Conservation (phyloP, 2,113 vertebrate species). For the Ciconia maguari region DNA sequence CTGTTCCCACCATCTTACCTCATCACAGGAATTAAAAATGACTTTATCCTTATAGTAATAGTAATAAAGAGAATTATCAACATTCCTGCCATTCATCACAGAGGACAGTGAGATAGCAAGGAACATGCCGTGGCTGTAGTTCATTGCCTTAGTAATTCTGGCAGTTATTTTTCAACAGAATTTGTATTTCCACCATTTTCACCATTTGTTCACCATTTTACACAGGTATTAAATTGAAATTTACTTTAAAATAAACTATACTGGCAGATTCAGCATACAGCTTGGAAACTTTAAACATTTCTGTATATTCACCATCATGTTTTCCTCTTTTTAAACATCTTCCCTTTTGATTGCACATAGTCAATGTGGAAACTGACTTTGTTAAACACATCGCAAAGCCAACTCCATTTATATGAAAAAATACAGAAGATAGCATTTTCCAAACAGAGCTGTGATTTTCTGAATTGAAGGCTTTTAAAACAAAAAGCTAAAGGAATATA, state of each 20-base stretch:
- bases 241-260: background rate
- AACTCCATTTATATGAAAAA: background rate
- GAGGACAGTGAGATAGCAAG: background rate
- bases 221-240: background rate
- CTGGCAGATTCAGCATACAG: background rate
- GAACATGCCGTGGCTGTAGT: background rate
- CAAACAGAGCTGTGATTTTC: background rate
- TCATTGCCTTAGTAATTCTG: background rate
- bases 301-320: background rate
- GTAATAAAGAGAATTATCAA: background rate
- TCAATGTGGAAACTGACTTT: background rate
- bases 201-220: background rate
- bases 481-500: background rate
- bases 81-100: background rate
- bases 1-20: background rate
- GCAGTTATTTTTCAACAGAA: background rate
- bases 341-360: background rate
- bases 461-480: background rate
- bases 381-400: background rate
- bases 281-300: background rate
- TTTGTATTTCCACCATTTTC: background rate
- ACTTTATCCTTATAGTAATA: background rate
- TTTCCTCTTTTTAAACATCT: background rate
- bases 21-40: background rate
- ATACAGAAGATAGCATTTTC: background rate